Conservation (phyloP, 2,797 vertebrate species). For the Spinus pinus region DNA sequence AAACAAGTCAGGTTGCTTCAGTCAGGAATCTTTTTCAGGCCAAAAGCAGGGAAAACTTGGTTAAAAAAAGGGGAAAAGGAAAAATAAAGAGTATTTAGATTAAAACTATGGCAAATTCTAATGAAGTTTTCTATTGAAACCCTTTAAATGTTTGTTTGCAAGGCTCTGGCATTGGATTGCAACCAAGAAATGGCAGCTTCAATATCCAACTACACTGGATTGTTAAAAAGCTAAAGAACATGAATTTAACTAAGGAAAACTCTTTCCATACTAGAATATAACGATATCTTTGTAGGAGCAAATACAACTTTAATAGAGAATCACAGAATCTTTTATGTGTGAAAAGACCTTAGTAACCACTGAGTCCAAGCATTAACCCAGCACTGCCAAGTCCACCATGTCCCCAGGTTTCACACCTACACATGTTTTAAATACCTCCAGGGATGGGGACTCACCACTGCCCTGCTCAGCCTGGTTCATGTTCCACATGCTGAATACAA, state of each 20-base stretch:
- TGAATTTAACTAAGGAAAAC: neutral
- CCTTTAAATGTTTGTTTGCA: neutral
- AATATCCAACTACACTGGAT: neutral
- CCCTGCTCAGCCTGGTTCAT: neutral
- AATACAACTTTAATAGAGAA: neutral
- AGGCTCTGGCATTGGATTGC: neutral
- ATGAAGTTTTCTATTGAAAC: neutral
- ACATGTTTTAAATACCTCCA: neutral
- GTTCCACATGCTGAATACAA: neutral
- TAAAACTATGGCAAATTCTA: neutral
- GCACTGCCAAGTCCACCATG: neutral
- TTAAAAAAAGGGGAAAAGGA: neutral
- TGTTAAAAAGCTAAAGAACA: neutral
- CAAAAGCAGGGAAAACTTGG: neutral
- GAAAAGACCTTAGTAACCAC: neutral
- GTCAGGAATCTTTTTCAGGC: neutral
- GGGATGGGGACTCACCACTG: neutral
- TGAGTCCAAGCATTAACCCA: accelerated
- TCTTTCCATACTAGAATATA: neutral
- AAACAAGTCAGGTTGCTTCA: neutral
- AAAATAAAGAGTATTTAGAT: neutral
- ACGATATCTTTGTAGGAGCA: neutral
- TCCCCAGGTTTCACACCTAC: neutral
- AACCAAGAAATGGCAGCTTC: neutral
- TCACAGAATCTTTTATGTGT: neutral